phyloP scores from a whole-genome alignment of 2,888 invertebrate genomes.

The Troglohyphantes excavatus region DNA sequence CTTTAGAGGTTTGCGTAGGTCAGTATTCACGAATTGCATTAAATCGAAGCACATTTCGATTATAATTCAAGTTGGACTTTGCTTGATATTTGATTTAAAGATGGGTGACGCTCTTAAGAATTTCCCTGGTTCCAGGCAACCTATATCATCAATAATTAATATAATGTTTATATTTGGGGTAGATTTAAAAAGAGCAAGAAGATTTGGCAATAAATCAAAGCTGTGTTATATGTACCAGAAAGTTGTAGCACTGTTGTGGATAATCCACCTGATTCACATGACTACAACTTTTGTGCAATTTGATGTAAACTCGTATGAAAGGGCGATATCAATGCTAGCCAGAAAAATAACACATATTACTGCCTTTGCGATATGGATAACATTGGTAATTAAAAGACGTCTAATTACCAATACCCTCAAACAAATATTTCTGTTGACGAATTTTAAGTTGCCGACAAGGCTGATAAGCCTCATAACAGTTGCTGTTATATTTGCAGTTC shows the following conservation, averaged over 20 bases:
- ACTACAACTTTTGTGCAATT: neutral
- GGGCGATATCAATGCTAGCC: neutral
- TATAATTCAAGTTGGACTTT: too few species aligned
- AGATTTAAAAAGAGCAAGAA: neutral
- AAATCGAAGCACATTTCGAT: too few species aligned
- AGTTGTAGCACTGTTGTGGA: neutral
- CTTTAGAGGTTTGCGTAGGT: too few species aligned
- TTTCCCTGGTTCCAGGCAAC: neutral
- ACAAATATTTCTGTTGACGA: neutral
- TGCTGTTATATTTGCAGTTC: neutral
- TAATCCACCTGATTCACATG: neutral
- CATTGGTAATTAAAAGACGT: neutral
- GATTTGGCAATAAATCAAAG: neutral
- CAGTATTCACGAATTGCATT: too few species aligned
- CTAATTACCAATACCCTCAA: neutral
- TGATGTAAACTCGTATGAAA: neutral
- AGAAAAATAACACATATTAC: neutral
- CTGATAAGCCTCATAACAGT: neutral
- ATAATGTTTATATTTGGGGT: neutral
- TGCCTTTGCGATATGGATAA: neutral
- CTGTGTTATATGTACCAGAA: neutral
- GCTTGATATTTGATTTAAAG: too few species aligned
- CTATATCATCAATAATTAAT: neutral
- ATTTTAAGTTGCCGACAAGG: neutral
- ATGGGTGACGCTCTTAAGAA: too few species aligned